Evolutionary conservation across 2,888 invertebrate genomes (phyloP), one percentile per base, ranked within the genome.

Genomic region (Nebria brevicollis): DNA sequence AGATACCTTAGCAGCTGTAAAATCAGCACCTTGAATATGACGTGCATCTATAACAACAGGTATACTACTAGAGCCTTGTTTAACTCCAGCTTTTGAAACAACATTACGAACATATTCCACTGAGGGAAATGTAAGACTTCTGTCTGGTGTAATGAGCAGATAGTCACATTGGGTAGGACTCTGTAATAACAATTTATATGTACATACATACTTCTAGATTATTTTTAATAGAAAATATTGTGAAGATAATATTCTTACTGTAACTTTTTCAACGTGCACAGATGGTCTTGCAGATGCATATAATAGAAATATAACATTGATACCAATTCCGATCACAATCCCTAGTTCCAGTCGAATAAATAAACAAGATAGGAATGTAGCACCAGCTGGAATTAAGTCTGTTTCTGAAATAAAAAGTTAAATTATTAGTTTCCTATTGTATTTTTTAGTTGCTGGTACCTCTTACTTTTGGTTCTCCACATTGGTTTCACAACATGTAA

Each of bases 1-100:
- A 20, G 20, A 82, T 88, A 93, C 93, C 89, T 91, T 92, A 0
- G 93, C 93, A n/a, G 92, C 92, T 2, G 93, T 93, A 86, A 92
- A 93, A 87, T 93, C 93, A 10, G 92, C 92, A n/a, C 91, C 92
- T 85, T 92, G 92, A 82, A 93, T 92, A 85, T 93, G 93, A 82
- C 90, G 90, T 66, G 92, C 92, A 87, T 93, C 93, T 76, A 93
- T 90, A 20, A 93, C 92, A 73, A 93, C 91, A 1, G 93, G 92
- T 72, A 91, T 90, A 84, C 88, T 86, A 85, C 92, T 90, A 82
- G 89, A 91, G n/a, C 91, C 92, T 81, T 91, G 90, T 84, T 91
- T 91, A 10, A 91, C 89, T 20, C 92, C 94, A 15, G 93, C 94
- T 89, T 95, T 95, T 86, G 93, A 93, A 82, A 97, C 93, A 83